Conservation (phyloP, 1,140 invertebrate species). For the Neuroterus valhalla region DNA sequence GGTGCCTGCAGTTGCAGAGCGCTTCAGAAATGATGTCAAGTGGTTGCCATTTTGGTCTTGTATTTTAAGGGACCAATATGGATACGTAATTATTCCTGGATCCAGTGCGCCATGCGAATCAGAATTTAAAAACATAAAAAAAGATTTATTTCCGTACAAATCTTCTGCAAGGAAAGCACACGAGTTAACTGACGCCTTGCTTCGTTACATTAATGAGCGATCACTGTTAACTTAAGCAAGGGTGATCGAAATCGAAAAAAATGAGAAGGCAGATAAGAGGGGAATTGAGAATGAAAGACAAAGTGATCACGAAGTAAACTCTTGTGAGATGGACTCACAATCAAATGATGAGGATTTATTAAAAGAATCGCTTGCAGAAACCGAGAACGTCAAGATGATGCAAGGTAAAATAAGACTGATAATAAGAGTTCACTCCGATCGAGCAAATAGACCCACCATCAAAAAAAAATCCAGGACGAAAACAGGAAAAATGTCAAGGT, state of each 20-base stretch:
- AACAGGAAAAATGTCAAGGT: too few species aligned
- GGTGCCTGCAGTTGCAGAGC: background rate
- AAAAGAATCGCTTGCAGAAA: too few species aligned
- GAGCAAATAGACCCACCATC: too few species aligned
- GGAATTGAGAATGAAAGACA: background rate
- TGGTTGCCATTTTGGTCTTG: slow-evolving; percentile 36
- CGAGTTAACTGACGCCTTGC: slow-evolving; percentile 10
- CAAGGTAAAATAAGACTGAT: too few species aligned
- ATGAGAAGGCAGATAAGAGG: background rate
- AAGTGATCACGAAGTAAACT: too few species aligned
- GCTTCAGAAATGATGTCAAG: background rate
- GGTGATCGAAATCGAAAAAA: background rate
- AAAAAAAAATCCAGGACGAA: too few species aligned
- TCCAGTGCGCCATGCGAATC: slow-evolving; percentile 28
- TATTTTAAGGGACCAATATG: slow-evolving; percentile 19
- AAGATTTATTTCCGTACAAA: background rate
- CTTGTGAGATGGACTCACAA: too few species aligned
- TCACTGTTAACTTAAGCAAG: background rate
- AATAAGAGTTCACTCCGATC: too few species aligned
- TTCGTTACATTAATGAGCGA: background rate
- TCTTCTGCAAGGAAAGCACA: slow-evolving; percentile 24
- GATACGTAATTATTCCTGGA: slow-evolving; percentile 31
- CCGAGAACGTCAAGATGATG: too few species aligned
- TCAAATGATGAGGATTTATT: too few species aligned
- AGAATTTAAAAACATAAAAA: slow-evolving; percentile 11